These are phyloP conservation scores for Bufo gargarizans DNA, from an alignment of 2,113 vertebrate species.

Conservation along the genomic window DNA sequence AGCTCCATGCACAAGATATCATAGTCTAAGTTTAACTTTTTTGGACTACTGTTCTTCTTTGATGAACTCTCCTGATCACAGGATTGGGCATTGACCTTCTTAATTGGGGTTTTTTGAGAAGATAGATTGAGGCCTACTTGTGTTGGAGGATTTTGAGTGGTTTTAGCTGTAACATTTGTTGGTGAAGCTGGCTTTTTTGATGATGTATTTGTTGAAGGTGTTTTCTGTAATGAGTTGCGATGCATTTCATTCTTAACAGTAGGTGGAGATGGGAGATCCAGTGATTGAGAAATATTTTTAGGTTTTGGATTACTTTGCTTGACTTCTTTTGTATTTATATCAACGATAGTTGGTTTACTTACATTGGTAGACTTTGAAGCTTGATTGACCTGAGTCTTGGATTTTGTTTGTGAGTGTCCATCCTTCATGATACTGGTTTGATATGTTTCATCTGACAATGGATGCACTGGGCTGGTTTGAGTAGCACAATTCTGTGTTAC, in stretches of 20 bases:
- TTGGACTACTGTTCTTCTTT: conserved; percentile 11
- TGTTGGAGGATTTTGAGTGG: conserved; percentile 36
- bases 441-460: neutral
- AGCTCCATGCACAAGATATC: conserved; percentile 44
- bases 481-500: conserved; percentile 45
- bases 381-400: conserved; percentile 14
- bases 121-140: conserved; percentile 2
- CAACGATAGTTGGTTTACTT: conserved; percentile 1
- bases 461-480: conserved; percentile 51
- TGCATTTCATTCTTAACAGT: neutral
- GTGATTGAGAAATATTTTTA: conserved; percentile 39
- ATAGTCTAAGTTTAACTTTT: conserved; percentile 36
- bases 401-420: conserved; percentile 36
- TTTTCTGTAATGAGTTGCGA: conserved; percentile 31
- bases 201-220: conserved; percentile 33
- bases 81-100: conserved; percentile 11
- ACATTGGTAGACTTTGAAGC: neutral
- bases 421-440: conserved; percentile 34
- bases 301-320: conserved; percentile 1
- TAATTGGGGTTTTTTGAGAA: conserved; percentile 18
- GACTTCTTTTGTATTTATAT: conserved; percentile 11
- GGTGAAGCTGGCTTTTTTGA: conserved; percentile 18
- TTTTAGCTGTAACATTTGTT: neutral
- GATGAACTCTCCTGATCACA: conserved; percentile 33
- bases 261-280: conserved; percentile 41